These are phyloP conservation scores for Trachythela sp. DNA, from an alignment of 64 coral and sea anemone genomes.

Conservation along the genomic window DNA sequence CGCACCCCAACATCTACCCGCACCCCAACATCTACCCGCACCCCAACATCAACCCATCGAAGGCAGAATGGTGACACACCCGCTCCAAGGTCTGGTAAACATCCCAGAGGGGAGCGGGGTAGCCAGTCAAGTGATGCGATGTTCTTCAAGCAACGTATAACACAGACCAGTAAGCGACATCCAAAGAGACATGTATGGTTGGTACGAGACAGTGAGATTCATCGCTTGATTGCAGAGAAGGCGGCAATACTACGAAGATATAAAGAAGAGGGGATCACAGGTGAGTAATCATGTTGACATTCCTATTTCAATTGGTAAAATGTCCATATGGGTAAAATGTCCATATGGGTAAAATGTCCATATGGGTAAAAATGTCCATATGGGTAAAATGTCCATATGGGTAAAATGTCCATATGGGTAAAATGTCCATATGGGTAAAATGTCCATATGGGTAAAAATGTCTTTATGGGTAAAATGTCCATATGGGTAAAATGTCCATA, in stretches of 20 bases:
- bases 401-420: no score
- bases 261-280: conserved; percentile 77
- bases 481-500: no score
- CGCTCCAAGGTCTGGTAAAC: background rate
- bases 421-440: no score
- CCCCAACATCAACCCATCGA: background rate
- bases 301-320: background rate
- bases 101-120: background rate
- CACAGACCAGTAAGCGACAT: conserved; percentile 26
- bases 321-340: no score
- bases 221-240: conserved; percentile 91
- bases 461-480: no score
- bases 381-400: no score
- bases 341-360: no score
- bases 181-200: conserved; percentile 90
- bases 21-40: background rate
- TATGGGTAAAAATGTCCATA: no score
- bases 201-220: conserved; percentile 89
- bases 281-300: conserved; percentile 69
- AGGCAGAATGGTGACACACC: background rate
- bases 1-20: background rate
- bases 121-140: background rate
- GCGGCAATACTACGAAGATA: conserved; percentile 84
- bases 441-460: no score
- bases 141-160: background rate